Evolutionary conservation across 2,113 vertebrate genomes (phyloP).

Genomic region (Coracopsis vasa): DNA sequence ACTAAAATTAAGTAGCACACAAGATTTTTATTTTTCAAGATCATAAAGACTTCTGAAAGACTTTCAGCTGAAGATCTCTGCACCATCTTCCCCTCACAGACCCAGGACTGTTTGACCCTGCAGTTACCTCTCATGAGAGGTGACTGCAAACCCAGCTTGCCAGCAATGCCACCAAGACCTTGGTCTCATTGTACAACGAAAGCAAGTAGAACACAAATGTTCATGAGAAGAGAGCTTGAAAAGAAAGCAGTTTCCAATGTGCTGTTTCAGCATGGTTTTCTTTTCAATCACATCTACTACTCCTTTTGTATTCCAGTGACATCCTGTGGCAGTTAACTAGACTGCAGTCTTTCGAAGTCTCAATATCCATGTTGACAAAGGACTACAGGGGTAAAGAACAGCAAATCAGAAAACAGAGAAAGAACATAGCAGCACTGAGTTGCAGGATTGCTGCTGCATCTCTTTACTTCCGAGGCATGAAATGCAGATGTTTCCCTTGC

Average conservation of each 20-base stretch:
- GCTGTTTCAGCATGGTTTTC: background rate
- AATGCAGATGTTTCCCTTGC: background rate
- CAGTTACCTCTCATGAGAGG: background rate
- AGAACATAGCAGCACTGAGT: rapidly evolving
- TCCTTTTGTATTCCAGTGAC: constrained; percentile 32
- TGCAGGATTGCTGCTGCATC: background rate
- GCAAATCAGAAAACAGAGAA: background rate
- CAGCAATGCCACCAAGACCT: background rate
- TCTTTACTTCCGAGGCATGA: background rate
- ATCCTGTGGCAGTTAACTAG: constrained; percentile 9
- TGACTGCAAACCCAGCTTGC: background rate
- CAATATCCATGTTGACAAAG: rapidly evolving
- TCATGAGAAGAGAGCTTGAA: background rate
- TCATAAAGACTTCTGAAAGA: background rate
- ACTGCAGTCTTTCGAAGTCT: background rate
- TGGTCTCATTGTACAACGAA: background rate
- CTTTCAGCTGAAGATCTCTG: background rate
- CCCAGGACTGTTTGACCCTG: background rate
- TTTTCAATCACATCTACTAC: background rate
- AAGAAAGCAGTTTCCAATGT: background rate
- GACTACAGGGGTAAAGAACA: background rate
- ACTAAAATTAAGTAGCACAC: background rate
- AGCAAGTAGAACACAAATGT: background rate
- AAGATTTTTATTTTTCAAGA: background rate
- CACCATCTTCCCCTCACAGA: background rate